Evolutionary conservation across 2,113 vertebrate genomes (phyloP).

Genomic region (Reinhardtius hippoglossoides): DNA sequence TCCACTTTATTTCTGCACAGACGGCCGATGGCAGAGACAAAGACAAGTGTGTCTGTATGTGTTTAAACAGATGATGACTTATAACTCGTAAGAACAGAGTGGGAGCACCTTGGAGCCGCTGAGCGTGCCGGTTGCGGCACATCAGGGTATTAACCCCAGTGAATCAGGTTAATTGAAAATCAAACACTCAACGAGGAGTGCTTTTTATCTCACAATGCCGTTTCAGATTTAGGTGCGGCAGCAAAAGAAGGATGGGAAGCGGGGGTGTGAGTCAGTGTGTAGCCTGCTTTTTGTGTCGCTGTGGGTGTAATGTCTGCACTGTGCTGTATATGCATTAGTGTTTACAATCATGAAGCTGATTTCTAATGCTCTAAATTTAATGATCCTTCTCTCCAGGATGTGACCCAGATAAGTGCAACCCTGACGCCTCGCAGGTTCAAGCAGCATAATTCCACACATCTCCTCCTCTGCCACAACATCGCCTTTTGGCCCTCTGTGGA

Average conservation of each 20-base stretch:
- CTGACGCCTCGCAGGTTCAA: slow-evolving; percentile 36
- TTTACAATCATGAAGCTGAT: slow-evolving; percentile 28
- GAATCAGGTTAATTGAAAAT: slow-evolving; percentile 71
- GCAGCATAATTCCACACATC: slow-evolving; percentile 51
- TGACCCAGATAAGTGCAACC: slow-evolving; percentile 62
- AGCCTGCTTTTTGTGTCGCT: neutral
- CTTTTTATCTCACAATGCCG: slow-evolving; percentile 50
- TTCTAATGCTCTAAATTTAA: slow-evolving; percentile 61
- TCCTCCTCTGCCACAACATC: slow-evolving; percentile 17
- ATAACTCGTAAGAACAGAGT: slow-evolving; percentile 28
- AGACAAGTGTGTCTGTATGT: no score
- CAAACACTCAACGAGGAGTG: slow-evolving; percentile 40
- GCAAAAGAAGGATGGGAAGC: slow-evolving; percentile 1
- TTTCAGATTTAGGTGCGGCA: slow-evolving; percentile 17
- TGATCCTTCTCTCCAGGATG: slow-evolving; percentile 50
- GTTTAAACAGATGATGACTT: slow-evolving; percentile 18
- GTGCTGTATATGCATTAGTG: neutral
- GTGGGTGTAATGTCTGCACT: neutral
- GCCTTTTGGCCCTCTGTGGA: slow-evolving; percentile 11
- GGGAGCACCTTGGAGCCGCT: slow-evolving; percentile 17
- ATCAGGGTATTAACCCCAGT: slow-evolving; percentile 43
- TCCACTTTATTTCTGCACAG: neutral
- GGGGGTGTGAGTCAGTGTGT: slow-evolving; percentile 1
- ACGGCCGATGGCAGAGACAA: slow-evolving; percentile 10
- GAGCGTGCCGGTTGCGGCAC: neutral